Evolutionary conservation across 2,797 vertebrate species (phyloP), one percentile per base, ranked within the genome.

Genomic region (Squalus acanthias): DNA sequence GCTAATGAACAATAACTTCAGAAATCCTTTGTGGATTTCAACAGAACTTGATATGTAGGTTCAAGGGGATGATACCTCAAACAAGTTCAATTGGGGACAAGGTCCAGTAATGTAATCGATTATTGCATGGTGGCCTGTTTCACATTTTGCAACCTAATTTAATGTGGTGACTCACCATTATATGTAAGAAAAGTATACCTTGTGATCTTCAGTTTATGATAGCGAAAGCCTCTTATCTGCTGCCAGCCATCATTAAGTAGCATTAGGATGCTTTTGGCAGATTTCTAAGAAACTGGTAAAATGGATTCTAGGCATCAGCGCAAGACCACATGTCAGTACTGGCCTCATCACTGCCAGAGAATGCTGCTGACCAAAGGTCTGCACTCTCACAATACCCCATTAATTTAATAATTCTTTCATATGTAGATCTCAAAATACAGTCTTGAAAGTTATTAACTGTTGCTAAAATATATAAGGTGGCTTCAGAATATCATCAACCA

Each of bases 61-160:
- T 95, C 94, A 53, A 76, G 24, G 26, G 94, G 24, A 53, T 9
- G 24, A 70, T 74, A 74, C 46, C 12, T 74, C 94, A 74, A 33
- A 76, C 93, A 72, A 72, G 69, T 95, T 72, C 93, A 50, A 26
- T 95, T 70, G 46, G 1, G 46, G 69, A 57, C 69, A 57, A 95
- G 70, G 94, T 74, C 94, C 70, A 76, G 33, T 53, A 95, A 74
- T 95, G 89, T 57, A 95, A 57, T 95, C 94, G 50, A 74, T 57
- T 95, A 95, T 72, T 95, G 94, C 94, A 95, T 95, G 94, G 69
- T 95, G 70, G 76, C 94, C 70, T 95, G 50, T 50, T 94, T 76
- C 70, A 57, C 46, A 92, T 92, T 92, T n/a, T 92, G 89, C 60
- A 92, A 92, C 60, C 60, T n/a, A 95, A 95, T 76, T 76, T 76